Evolutionary conservation across 2,797 vertebrate species (phyloP), one percentile per base, ranked within the genome.

Genomic region (Tamandua tetradactyla): DNA sequence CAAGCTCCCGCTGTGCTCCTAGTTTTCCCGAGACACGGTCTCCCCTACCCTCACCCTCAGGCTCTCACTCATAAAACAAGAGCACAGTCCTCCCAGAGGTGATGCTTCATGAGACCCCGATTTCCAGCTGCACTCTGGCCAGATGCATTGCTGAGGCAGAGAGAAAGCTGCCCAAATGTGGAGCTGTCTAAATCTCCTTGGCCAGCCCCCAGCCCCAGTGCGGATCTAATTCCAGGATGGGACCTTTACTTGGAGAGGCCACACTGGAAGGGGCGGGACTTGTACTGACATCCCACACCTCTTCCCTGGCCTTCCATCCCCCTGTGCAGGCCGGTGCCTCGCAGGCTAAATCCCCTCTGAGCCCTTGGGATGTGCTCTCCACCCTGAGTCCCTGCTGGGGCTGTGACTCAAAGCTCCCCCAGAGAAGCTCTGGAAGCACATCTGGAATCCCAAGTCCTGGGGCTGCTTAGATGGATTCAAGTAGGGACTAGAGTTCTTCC

Each of bases 271-370:
- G 9, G 32, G 15, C 20, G 0, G 42, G 6, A 23, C 18, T n/a
- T 18, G 3, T 35, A 18, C 81, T 32, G 66, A 82, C 30, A 40
- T 14, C 68, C n/a, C 13, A 15, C 22, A 20, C 17, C 72, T 27
- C 95, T 96, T 90, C 92, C 96, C 90, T 87, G 32, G 86, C 94
- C 96, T 94, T 86, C 94, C 88, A 89, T 93, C 83, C 0, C 47
- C 0, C 32, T 22, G 42, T 64, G 84, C 76, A 95, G 87, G 76
- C 92, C 91, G 66, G 89, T 86, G 94, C 10, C 69, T 75, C 89
- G 71, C 89, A 96, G 88, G 42, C 78, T 72, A 89, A 87, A 0
- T 0, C 47, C 71, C 71, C 90, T 80, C 57, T 15, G 18, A 91
- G 66, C 35, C 25, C 52, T 57, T 10, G 30, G 27, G n/a, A 5